Evolutionary conservation across 1,140 invertebrate genomes (phyloP).

Genomic region (Pachypeltis micranthus): DNA sequence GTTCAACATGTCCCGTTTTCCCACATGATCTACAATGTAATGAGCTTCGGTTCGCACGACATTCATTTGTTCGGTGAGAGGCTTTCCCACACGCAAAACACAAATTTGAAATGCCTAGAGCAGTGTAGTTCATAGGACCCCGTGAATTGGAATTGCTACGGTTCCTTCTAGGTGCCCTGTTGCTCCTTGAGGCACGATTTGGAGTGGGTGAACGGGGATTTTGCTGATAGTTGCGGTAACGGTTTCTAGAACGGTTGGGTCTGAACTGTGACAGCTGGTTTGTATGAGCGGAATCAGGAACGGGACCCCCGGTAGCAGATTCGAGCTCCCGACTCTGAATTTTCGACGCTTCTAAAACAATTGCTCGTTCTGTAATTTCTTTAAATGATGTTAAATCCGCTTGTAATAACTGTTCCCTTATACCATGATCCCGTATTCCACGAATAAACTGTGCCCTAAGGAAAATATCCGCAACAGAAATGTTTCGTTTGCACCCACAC

Average conservation of each 20-base stretch:
- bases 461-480: not conserved
- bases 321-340: not conserved
- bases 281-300: not conserved
- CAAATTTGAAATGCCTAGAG: not conserved
- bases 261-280: not conserved
- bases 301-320: not conserved
- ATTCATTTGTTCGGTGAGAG: not conserved
- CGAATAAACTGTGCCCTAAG: not conserved
- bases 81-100: not conserved
- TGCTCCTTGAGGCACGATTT: not conserved
- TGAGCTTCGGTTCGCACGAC: not conserved
- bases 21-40: not conserved
- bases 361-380: not conserved
- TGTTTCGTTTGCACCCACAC: not conserved
- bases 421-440: not conserved
- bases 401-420: not conserved
- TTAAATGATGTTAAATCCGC: not conserved
- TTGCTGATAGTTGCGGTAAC: not conserved
- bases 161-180: not conserved
- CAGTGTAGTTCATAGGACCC: not conserved
- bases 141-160: not conserved
- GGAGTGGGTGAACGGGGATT: not conserved
- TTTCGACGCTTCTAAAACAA: not conserved
- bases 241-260: not conserved
- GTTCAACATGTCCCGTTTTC: not conserved